These are phyloP conservation scores for Tetramorium simillimum DNA, from an alignment of 1,140 invertebrate species.

Conservation along the genomic window DNA sequence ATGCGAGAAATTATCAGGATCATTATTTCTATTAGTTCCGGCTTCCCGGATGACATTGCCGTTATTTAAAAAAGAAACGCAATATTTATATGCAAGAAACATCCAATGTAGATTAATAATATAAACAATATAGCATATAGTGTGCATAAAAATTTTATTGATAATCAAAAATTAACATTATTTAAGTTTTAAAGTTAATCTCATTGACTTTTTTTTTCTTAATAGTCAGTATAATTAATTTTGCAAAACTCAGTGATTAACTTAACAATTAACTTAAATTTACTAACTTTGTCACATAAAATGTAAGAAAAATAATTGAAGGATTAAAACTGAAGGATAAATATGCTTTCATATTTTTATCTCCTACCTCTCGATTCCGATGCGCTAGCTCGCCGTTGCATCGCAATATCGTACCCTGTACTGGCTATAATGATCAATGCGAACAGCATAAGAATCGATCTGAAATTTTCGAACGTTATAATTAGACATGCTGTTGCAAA, in stretches of 20 bases:
- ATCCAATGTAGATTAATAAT: not conserved
- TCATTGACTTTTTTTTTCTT: not conserved
- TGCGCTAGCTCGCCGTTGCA: slow-evolving; percentile 41
- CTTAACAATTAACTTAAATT: not conserved
- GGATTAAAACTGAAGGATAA: not conserved
- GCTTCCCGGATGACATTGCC: not conserved
- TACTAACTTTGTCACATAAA: not conserved
- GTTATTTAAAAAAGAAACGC: not conserved
- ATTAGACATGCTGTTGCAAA: not conserved
- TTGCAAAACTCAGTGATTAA: not conserved
- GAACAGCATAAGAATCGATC: slow-evolving; percentile 71
- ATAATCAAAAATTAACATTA: not conserved
- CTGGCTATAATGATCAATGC: slow-evolving; percentile 68
- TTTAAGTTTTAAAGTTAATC: not conserved
- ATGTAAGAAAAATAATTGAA: not conserved
- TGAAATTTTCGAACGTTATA: slow-evolving; percentile 47
- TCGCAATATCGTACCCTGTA: slow-evolving; percentile 76
- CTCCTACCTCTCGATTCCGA: slow-evolving; percentile 50
- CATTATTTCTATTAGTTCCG: not conserved
- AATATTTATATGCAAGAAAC: not conserved
- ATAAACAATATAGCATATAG: no score
- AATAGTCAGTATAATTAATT: not conserved
- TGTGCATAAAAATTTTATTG: no score
- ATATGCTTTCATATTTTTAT: not conserved
- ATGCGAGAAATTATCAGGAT: slow-evolving; percentile 16